A percentile compares a stretch with the other conserved stretches of the same genome.
Conservation (phyloP, 2,113 vertebrate species). For the Bos indicus region DNA sequence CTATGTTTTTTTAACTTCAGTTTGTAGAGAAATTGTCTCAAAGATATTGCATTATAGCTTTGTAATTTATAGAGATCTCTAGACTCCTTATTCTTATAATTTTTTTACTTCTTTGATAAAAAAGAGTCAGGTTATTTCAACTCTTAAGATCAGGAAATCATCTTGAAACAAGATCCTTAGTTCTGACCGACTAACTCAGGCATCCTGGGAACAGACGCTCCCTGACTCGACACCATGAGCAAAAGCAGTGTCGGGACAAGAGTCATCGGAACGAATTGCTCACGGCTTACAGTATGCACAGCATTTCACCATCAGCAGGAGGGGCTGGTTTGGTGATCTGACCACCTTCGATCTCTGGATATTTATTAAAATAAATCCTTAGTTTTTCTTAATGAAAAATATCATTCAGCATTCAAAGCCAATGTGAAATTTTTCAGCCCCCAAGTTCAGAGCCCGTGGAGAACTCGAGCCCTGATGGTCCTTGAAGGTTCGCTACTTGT, state of each 20-base stretch:
- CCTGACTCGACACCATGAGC: rapidly evolving
- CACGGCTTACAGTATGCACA: rapidly evolving
- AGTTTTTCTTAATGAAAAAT: background rate
- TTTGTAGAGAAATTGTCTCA: background rate
- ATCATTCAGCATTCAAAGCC: background rate
- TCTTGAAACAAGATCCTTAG: background rate
- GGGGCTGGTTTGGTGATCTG: background rate
- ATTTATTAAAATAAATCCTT: background rate
- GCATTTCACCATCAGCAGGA: background rate
- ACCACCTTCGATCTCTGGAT: background rate
- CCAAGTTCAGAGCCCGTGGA: background rate
- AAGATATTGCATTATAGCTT: background rate
- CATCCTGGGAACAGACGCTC: background rate
- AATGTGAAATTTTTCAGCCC: background rate
- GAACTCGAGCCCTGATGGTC: background rate
- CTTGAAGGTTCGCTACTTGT: background rate
- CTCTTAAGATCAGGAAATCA: background rate
- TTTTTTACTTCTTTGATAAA: background rate
- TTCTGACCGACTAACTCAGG: background rate
- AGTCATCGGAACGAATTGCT: rapidly evolving
- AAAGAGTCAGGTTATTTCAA: background rate
- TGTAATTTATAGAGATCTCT: background rate
- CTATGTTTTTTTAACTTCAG: background rate
- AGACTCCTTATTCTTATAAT: background rate
- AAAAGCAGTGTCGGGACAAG: rapidly evolving